These are phyloP conservation scores for Strongylocentrotus purpuratus DNA, from an alignment of 35 echinoderm and acorn worm species.

Conservation along the genomic window DNA sequence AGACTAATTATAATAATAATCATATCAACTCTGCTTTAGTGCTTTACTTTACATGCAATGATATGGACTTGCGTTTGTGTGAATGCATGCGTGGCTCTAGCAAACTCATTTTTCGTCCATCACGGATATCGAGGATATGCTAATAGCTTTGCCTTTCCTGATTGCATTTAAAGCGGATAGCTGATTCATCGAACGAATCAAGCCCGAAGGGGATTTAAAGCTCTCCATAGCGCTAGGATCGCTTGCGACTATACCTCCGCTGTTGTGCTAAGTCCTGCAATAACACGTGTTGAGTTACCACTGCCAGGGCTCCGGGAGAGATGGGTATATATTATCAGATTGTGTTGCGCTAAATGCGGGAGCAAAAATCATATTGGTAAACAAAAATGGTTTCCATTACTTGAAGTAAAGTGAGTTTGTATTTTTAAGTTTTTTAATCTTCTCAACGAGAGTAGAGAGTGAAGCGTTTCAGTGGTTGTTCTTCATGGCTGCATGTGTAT, in stretches of 20 bases:
- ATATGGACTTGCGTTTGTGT: not conserved
- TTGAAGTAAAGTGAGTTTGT: not conserved
- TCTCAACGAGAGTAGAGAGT: not conserved
- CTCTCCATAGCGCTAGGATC: not conserved
- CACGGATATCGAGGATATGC: not conserved
- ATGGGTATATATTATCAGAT: not conserved
- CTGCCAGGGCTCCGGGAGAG: not conserved
- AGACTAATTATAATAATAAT: too few species aligned
- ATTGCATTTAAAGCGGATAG: conserved; percentile 17
- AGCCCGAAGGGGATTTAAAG: not conserved
- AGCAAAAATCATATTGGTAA: not conserved
- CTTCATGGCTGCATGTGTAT: too few species aligned
- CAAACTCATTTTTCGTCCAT: not conserved
- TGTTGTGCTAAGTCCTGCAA: not conserved
- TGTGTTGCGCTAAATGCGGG: not conserved
- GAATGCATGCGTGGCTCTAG: not conserved
- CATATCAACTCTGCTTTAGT: too few species aligned
- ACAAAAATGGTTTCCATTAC: not conserved
- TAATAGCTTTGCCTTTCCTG: conserved; percentile 1
- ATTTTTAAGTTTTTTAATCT: not conserved
- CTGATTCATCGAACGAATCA: not conserved
- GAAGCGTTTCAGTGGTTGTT: too few species aligned
- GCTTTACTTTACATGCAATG: too few species aligned
- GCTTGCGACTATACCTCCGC: not conserved
- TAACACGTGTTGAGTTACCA: not conserved